A percentile compares a stretch with the other conserved stretches of the same genome.
Evolutionary conservation across 2,888 invertebrate species (phyloP).

Genomic region (Morpho achilles): DNA sequence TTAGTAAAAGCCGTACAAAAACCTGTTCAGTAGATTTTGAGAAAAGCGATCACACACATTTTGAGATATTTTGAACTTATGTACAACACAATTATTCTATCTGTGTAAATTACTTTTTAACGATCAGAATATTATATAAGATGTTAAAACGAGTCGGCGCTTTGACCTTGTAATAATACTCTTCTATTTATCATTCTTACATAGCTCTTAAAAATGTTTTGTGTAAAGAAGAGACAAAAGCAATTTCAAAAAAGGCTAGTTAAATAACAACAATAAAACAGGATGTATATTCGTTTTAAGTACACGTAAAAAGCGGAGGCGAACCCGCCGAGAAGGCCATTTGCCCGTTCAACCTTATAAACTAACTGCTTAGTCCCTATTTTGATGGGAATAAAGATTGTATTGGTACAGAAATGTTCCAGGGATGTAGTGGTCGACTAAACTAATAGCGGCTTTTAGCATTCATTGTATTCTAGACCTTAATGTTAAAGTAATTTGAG

Average conservation of each 20-base stretch:
- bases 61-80: too few relatives aligned
- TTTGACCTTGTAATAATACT: too few relatives aligned
- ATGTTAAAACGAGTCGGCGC: too few relatives aligned
- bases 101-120: too few relatives aligned
- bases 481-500: slow-evolving; percentile 9
- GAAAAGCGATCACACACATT: too few relatives aligned
- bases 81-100: too few relatives aligned
- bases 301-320: slow-evolving; percentile 42
- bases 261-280: slow-evolving; percentile 28
- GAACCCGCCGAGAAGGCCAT: slow-evolving; percentile 41
- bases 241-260: slow-evolving; percentile 22
- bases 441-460: slow-evolving; percentile 13
- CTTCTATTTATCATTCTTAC: too few relatives aligned
- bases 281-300: slow-evolving; percentile 27
- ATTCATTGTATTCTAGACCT: slow-evolving; percentile 15
- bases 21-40: too few relatives aligned
- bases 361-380: slow-evolving; percentile 13
- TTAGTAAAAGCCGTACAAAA: too few relatives aligned
- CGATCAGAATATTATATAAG: too few relatives aligned
- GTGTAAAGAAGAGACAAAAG: slow-evolving; percentile 14
- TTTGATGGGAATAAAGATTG: slow-evolving; percentile 1
- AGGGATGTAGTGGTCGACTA: slow-evolving; percentile 14
- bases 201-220: too few relatives aligned
- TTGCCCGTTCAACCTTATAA: slow-evolving; percentile 40
- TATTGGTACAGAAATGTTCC: slow-evolving; percentile 13